Conservation (phyloP, 1,140 invertebrate species). For the Pantala flavescens region DNA sequence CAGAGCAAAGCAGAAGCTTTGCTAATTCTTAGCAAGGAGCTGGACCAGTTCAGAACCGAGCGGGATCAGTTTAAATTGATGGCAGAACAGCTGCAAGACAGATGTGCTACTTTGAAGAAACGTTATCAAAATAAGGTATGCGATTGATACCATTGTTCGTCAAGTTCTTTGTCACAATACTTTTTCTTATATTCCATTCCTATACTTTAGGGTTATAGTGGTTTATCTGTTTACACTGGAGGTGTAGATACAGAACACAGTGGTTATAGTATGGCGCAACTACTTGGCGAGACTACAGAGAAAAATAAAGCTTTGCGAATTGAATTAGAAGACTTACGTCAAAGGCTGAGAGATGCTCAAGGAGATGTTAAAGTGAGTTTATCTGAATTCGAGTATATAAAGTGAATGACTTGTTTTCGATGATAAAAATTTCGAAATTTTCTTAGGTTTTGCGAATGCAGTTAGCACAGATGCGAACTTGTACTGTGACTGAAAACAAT, state of each 20-base stretch:
- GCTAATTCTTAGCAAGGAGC: slow-evolving; percentile 59
- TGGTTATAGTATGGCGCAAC: neutral
- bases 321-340: slow-evolving; percentile 57
- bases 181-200: neutral
- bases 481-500: slow-evolving; percentile 26
- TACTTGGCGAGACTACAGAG: slow-evolving; percentile 30
- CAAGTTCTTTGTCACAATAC: neutral
- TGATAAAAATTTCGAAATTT: neutral
- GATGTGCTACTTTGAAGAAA: slow-evolving; percentile 44
- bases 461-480: neutral
- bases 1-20: slow-evolving; percentile 72
- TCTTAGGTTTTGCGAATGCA: slow-evolving; percentile 15
- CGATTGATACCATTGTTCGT: neutral
- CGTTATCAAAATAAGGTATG: slow-evolving; percentile 19
- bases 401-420: no score
- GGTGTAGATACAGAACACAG: neutral
- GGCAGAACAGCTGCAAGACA: slow-evolving; percentile 63
- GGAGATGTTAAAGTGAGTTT: slow-evolving; percentile 55
- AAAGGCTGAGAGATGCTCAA: slow-evolving; percentile 57
- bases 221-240: neutral
- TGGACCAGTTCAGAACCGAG: slow-evolving; percentile 66
- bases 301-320: slow-evolving; percentile 54
- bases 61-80: slow-evolving; percentile 70
- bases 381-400: no score
- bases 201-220: neutral